Percentiles rank a stretch among this genome's conserved stretches.
Evolutionary conservation across 2,113 vertebrate species (phyloP).

Genomic region (Calonectris borealis): DNA sequence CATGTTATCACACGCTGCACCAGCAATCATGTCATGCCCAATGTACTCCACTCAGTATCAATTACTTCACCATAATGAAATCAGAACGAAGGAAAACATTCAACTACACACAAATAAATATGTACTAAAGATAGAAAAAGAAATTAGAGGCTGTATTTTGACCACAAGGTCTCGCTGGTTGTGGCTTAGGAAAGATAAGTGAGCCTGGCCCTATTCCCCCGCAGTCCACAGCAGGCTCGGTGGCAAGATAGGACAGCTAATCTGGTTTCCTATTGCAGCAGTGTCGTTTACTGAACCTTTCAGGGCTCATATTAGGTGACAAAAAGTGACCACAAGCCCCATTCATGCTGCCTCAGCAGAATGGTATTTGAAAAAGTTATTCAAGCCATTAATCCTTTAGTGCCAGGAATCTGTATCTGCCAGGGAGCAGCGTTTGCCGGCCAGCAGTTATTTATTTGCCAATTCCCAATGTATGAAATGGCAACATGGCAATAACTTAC

Average conservation of each 20-base stretch:
- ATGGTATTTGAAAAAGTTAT: neutral
- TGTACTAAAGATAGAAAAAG: neutral
- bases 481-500: neutral
- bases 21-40: neutral
- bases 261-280: neutral
- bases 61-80: neutral
- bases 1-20: neutral
- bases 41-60: neutral
- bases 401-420: neutral
- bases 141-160: neutral
- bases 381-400: neutral
- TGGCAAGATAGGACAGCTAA: neutral
- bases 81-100: neutral
- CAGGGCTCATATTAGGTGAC: neutral
- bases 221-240: neutral
- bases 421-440: neutral
- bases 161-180: neutral
- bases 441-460: neutral
- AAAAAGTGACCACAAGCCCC: neutral
- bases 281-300: neutral
- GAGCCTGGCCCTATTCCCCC: neutral
- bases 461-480: neutral
- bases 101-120: neutral
- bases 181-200: neutral
- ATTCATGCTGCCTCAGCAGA: neutral